Conservation (phyloP, 2,113 vertebrate species). For the Pleuronectes platessa region DNA sequence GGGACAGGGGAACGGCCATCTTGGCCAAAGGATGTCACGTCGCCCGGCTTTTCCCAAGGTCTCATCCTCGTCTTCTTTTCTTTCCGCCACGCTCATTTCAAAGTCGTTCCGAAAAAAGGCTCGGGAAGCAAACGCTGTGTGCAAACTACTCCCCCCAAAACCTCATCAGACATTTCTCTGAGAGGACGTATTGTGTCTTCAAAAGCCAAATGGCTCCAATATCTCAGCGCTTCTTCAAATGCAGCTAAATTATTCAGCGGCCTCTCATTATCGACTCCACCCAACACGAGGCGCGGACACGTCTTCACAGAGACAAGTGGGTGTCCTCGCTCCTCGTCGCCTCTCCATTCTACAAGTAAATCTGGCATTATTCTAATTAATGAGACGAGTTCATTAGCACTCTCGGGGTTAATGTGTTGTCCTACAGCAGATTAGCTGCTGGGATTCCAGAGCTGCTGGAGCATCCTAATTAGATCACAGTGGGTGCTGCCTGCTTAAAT, state of each 20-base stretch:
- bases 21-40: slow-evolving; percentile 10
- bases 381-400: slow-evolving; percentile 71
- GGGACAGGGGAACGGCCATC: slow-evolving; percentile 34
- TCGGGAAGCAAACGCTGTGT: neutral
- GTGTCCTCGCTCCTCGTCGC: slow-evolving; percentile 45
- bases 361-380: slow-evolving; percentile 70
- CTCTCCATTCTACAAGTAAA: slow-evolving; percentile 35
- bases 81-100: slow-evolving; percentile 22
- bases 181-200: neutral
- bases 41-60: neutral
- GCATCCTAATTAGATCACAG: slow-evolving; percentile 76
- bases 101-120: slow-evolving; percentile 27
- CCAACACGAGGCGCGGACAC: slow-evolving; percentile 35
- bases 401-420: slow-evolving; percentile 72
- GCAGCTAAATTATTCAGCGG: slow-evolving; percentile 53
- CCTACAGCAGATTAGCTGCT: slow-evolving; percentile 64
- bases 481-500: slow-evolving; percentile 60
- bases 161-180: neutral
- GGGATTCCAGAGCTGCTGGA: slow-evolving; percentile 50
- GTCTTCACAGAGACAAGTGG: slow-evolving; percentile 54
- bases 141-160: neutral
- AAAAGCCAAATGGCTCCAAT: neutral
- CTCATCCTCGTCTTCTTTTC: slow-evolving; percentile 9
- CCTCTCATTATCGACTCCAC: slow-evolving; percentile 25
- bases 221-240: slow-evolving; percentile 4